A percentile compares a stretch with the other conserved stretches of the same genome.
phyloP scores from a whole-genome alignment of 2,113 vertebrate species.

The Ondatra zibethicus region DNA sequence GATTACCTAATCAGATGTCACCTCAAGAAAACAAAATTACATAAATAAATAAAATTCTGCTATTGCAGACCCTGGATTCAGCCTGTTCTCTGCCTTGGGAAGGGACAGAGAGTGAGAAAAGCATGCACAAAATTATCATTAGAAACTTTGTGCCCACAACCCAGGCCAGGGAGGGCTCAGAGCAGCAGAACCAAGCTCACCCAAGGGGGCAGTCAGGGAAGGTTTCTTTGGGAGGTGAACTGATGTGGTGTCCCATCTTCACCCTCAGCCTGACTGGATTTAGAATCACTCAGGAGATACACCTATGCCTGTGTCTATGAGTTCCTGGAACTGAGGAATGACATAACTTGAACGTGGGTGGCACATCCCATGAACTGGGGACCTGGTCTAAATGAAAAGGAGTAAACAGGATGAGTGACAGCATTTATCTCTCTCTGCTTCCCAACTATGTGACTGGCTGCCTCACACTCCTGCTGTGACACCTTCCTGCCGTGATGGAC shows the following conservation, averaged over 20 bases:
- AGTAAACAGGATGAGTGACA: too few species aligned
- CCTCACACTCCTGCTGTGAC: neutral
- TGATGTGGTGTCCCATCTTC: neutral
- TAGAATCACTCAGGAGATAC: neutral
- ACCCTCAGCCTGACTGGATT: neutral
- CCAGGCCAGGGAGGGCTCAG: neutral
- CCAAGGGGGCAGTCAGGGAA: neutral
- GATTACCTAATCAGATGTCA: neutral
- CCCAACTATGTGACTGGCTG: fast-evolving
- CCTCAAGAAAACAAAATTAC: neutral
- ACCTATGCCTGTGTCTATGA: neutral
- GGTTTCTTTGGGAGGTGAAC: neutral
- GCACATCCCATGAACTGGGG: neutral
- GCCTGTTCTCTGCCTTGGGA: neutral
- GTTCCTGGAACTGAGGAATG: neutral
- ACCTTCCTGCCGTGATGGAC: neutral
- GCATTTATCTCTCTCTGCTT: neutral
- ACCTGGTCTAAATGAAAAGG: too few species aligned
- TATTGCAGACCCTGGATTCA: too few species aligned
- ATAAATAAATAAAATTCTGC: neutral
- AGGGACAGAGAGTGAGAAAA: neutral
- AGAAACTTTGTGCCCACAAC: too few species aligned
- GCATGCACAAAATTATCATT: neutral
- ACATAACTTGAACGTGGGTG: neutral
- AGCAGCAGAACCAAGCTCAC: neutral